Evolutionary conservation across 2,113 vertebrate genomes (phyloP).

Genomic region (Ibidorhyncha struthersii): DNA sequence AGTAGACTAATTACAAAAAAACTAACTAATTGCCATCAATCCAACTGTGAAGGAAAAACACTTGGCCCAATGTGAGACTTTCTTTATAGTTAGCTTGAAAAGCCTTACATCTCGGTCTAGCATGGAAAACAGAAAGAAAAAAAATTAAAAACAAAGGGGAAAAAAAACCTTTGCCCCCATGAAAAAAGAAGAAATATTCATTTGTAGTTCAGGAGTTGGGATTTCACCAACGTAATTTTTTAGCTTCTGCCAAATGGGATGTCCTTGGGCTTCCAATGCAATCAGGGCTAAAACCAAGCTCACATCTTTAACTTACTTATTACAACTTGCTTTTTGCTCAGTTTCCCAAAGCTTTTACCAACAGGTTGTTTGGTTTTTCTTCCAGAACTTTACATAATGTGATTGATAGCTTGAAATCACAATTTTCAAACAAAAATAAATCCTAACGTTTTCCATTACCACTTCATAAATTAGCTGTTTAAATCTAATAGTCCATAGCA

Average conservation of each 20-base stretch:
- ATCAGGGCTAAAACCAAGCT: neutral
- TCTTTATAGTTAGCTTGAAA: neutral
- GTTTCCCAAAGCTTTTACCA: neutral
- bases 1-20: neutral
- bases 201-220: neutral
- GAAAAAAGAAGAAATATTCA: neutral
- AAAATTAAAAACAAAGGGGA: accelerated
- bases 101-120: neutral
- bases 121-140: neutral
- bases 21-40: neutral
- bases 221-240: neutral
- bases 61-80: neutral
- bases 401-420: neutral
- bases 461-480: neutral
- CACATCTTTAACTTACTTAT: neutral
- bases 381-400: neutral
- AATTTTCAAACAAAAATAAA: neutral
- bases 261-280: neutral
- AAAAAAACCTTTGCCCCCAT: neutral
- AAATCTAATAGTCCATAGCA: neutral
- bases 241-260: neutral
- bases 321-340: neutral
- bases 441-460: neutral
- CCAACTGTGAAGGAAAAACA: neutral
- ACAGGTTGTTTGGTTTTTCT: neutral